A percentile compares a stretch with the other conserved stretches of the same genome.
These are phyloP conservation scores for Saccopteryx leptura DNA, from an alignment of 2,113 vertebrate species.

Conservation along the genomic window DNA sequence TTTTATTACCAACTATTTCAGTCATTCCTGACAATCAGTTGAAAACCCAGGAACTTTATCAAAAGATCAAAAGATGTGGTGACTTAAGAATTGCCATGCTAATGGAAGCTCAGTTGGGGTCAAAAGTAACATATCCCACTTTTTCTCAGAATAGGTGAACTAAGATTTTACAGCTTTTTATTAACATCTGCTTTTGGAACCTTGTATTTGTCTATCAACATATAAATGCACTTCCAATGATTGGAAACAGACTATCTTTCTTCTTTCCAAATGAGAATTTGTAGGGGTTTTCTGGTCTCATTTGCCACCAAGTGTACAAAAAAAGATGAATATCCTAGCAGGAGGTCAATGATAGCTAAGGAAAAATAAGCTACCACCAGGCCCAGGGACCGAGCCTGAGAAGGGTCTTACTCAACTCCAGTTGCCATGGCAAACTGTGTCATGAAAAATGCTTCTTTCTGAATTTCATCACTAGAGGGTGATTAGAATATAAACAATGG, in stretches of 20 bases:
- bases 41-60: constrained; percentile 43
- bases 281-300: constrained; percentile 49
- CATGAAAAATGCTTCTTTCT: constrained; percentile 85
- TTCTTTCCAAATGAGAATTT: constrained; percentile 53
- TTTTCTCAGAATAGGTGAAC: constrained; percentile 17
- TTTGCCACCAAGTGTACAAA: constrained; percentile 57
- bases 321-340: constrained; percentile 74
- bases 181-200: constrained; percentile 8
- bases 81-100: background rate
- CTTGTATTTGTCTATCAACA: constrained; percentile 38
- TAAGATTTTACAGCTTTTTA: background rate
- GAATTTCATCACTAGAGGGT: constrained; percentile 85
- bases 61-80: constrained; percentile 9
- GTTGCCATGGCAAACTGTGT: constrained; percentile 87
- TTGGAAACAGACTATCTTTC: constrained; percentile 56
- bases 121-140: background rate
- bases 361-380: constrained; percentile 53
- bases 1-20: constrained; percentile 24
- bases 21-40: background rate
- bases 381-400: background rate
- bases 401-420: constrained; percentile 63
- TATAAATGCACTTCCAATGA: constrained; percentile 42
- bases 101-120: background rate
- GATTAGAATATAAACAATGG: constrained; percentile 85
- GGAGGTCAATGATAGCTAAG: constrained; percentile 68